phyloP scores from a whole-genome alignment of 2,113 vertebrate species.

The Cnemophilus loriae region DNA sequence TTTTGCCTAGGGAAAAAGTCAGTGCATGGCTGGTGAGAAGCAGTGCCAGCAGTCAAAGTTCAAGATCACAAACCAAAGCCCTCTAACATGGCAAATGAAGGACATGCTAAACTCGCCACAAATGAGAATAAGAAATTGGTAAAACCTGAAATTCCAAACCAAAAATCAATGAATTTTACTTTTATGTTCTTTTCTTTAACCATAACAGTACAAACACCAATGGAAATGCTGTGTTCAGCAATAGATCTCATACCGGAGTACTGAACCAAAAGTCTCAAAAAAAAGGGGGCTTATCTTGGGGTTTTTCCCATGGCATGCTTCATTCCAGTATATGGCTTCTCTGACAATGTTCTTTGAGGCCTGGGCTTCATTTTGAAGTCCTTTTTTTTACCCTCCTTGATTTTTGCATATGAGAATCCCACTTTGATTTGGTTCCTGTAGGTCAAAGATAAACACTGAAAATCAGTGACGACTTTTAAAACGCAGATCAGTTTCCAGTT shows the following conservation, averaged over 20 bases:
- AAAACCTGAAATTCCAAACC: background rate
- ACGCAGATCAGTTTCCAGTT: background rate
- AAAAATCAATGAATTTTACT: background rate
- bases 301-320: background rate
- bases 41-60: background rate
- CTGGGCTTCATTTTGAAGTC: background rate
- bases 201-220: background rate
- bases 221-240: background rate
- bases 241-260: background rate
- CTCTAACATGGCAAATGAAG: background rate
- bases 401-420: background rate
- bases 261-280: background rate
- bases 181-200: background rate
- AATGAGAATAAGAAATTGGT: background rate
- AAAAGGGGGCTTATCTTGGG: background rate
- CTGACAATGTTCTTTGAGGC: background rate
- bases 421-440: background rate
- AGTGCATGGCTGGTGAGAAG: background rate
- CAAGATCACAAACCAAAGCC: background rate
- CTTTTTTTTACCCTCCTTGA: accelerated
- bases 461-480: background rate
- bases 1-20: background rate
- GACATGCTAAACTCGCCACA: background rate
- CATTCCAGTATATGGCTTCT: accelerated
- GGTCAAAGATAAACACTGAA: background rate